phyloP scores from a whole-genome alignment of 2,113 vertebrate species.

The Pipa parva region DNA sequence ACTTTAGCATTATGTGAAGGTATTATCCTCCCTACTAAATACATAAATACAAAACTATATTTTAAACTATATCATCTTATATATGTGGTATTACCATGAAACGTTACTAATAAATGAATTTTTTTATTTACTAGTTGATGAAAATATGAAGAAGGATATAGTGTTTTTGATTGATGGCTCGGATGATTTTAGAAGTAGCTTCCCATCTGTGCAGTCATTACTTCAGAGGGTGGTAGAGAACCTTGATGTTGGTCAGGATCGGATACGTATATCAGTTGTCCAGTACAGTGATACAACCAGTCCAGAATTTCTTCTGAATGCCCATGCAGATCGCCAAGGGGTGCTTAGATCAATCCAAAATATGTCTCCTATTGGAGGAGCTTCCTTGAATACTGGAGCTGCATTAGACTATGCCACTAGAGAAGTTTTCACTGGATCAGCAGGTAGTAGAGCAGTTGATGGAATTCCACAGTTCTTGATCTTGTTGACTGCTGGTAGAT shows the following conservation, averaged over 20 bases:
- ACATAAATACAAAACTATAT: too few relatives aligned
- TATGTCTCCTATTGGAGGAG: slow-evolving; percentile 77
- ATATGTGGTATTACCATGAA: too few relatives aligned
- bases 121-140: slow-evolving; percentile 48
- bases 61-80: too few relatives aligned
- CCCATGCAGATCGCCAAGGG: slow-evolving; percentile 71
- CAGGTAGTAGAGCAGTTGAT: slow-evolving; percentile 72
- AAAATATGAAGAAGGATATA: slow-evolving; percentile 77
- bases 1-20: too few relatives aligned
- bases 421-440: slow-evolving; percentile 70
- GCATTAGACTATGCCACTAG: slow-evolving; percentile 79
- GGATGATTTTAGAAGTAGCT: slow-evolving; percentile 71
- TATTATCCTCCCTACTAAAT: too few relatives aligned
- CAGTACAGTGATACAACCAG: slow-evolving; percentile 82
- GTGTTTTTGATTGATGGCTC: slow-evolving; percentile 94
- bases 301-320: slow-evolving; percentile 81
- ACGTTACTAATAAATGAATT: too few relatives aligned
- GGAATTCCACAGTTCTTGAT: slow-evolving; percentile 79
- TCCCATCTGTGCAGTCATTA: slow-evolving; percentile 75
- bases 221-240: slow-evolving; percentile 71
- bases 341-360: slow-evolving; percentile 54
- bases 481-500: slow-evolving; percentile 78
- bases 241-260: slow-evolving; percentile 71
- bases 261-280: slow-evolving; percentile 75
- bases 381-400: slow-evolving; percentile 76